Percentiles rank a stretch among this genome's conserved stretches.
Evolutionary conservation across 1,140 invertebrate species (phyloP).

Genomic region (Trypoxylus dichotomus): DNA sequence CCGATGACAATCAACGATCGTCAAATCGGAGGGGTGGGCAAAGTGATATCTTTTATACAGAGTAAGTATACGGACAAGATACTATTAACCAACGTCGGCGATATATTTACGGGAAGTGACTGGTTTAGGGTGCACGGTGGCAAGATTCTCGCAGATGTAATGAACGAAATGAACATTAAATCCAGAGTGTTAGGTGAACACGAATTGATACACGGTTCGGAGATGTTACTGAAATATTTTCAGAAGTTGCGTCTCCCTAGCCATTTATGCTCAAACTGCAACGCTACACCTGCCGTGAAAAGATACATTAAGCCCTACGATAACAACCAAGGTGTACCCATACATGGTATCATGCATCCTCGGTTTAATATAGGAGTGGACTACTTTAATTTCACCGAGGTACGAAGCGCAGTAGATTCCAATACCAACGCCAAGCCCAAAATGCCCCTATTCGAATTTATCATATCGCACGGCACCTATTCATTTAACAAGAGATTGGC

Average conservation of each 20-base stretch:
- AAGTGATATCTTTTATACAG: background rate
- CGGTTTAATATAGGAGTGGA: background rate
- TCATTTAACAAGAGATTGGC: background rate
- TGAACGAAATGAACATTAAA: background rate
- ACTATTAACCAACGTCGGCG: background rate
- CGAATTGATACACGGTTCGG: background rate
- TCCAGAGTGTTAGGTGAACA: background rate
- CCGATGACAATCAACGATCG: background rate
- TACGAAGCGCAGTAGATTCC: background rate
- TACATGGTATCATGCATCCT: background rate
- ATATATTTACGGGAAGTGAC: background rate
- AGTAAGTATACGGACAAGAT: background rate
- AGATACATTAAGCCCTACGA: background rate
- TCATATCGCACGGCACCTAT: background rate
- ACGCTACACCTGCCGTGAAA: background rate
- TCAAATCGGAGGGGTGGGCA: background rate
- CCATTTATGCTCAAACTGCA: background rate
- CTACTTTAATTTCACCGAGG: background rate
- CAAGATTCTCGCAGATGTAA: background rate
- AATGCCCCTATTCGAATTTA: background rate
- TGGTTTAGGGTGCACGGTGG: background rate
- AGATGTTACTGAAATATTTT: background rate
- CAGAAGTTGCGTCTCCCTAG: background rate
- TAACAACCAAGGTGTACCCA: background rate
- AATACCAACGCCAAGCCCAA: background rate